A percentile compares a stretch with the other conserved stretches of the same genome.
Evolutionary conservation across 2,888 invertebrate genomes (phyloP).

Genomic region (Dasysyrphus tricinctus): DNA sequence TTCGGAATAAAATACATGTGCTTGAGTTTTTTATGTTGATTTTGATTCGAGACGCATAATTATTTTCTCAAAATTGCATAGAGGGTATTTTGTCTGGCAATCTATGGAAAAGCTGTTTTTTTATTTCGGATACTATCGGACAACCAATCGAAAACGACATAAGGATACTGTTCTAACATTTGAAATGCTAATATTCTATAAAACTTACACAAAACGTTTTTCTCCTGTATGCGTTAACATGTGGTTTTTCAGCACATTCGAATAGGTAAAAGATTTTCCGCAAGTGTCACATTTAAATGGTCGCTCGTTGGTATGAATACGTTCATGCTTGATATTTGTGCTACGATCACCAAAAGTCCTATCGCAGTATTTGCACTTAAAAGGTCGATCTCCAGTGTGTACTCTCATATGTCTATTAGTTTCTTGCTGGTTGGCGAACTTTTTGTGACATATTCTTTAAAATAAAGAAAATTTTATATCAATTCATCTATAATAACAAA

Average conservation of each 20-base stretch:
- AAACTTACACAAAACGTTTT: conserved; percentile 74
- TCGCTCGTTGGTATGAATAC: conserved; percentile 83
- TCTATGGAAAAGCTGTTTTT: too few relatives aligned
- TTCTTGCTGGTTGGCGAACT: conserved; percentile 82
- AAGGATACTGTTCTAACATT: too few relatives aligned
- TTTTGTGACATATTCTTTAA: conserved; percentile 80
- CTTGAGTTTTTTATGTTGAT: too few relatives aligned
- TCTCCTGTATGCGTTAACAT: conserved; percentile 82
- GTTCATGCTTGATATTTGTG: conserved; percentile 83
- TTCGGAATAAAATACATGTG: too few relatives aligned
- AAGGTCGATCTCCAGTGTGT: conserved; percentile 83
- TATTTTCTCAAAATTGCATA: too few relatives aligned
- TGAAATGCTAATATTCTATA: not conserved
- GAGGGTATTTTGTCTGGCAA: too few relatives aligned
- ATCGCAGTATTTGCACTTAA: conserved; percentile 82
- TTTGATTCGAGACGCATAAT: too few relatives aligned
- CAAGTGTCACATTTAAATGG: conserved; percentile 82
- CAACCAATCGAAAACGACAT: too few relatives aligned
- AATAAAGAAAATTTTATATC: conserved; percentile 16
- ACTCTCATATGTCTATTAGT: conserved; percentile 82
- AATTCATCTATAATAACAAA: not conserved
- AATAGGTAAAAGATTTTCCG: conserved; percentile 83
- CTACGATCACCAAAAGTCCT: conserved; percentile 83
- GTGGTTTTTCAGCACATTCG: conserved; percentile 82
- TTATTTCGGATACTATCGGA: too few relatives aligned